A percentile compares a stretch with the other conserved stretches of the same genome.
Conservation (phyloP, 2,888 invertebrate genomes). For the Epistrophella euchroma region DNA sequence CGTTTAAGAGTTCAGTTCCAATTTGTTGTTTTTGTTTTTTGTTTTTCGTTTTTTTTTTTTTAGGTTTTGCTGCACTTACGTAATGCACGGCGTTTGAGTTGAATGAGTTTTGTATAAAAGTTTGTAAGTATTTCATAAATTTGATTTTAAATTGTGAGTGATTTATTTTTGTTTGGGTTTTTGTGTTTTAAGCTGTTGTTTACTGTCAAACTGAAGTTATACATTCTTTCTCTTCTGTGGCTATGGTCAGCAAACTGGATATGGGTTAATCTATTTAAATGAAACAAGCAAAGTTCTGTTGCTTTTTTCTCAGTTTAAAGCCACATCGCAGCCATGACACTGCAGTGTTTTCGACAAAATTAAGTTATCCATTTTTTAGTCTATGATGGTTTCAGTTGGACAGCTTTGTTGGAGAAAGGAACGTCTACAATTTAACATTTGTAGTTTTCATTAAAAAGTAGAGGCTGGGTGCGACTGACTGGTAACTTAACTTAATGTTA, state of each 20-base stretch:
- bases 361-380: background rate
- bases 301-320: constrained; percentile 19
- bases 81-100: background rate
- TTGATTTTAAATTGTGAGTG: constrained; percentile 12
- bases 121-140: constrained; percentile 4
- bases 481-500: too few relatives aligned
- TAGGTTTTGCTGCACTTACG: background rate
- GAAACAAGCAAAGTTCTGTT: constrained; percentile 4
- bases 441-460: too few relatives aligned
- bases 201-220: background rate
- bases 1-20: constrained; percentile 10
- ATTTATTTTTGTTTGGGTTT: constrained; percentile 11
- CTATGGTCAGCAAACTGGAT: constrained; percentile 19
- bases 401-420: background rate
- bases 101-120: constrained; percentile 11
- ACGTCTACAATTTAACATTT: too few relatives aligned
- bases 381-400: background rate
- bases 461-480: too few relatives aligned
- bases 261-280: background rate
- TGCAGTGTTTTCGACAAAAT: background rate
- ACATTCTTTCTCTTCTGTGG: too few relatives aligned
- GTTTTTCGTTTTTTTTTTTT: background rate
- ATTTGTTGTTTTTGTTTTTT: constrained; percentile 10
- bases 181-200: background rate
- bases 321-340: constrained; percentile 25